These are phyloP conservation scores for Andrena trimmerana DNA, from an alignment of 2,888 invertebrate species.

Conservation along the genomic window DNA sequence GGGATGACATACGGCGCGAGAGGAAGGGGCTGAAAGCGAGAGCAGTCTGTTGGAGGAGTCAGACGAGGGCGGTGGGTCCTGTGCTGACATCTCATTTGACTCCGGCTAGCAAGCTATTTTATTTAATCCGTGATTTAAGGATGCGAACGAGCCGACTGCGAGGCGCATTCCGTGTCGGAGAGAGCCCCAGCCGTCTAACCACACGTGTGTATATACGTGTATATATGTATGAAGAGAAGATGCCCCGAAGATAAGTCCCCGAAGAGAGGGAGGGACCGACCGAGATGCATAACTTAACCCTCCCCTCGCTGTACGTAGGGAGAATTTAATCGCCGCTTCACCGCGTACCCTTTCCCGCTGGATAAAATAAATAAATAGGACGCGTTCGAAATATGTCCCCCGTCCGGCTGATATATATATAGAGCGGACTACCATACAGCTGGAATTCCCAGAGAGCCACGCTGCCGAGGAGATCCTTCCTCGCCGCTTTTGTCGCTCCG, in stretches of 20 bases:
- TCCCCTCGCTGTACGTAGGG: constrained; percentile 66
- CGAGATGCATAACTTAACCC: constrained; percentile 82
- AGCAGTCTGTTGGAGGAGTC: constrained; percentile 58
- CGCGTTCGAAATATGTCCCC: constrained; percentile 79
- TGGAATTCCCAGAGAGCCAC: constrained; percentile 65
- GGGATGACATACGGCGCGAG: constrained; percentile 24
- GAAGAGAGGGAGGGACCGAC: constrained; percentile 75
- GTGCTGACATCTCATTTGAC: constrained; percentile 80
- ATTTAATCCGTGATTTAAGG: constrained; percentile 82
- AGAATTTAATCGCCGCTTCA: constrained; percentile 79
- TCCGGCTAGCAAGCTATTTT: constrained; percentile 76
- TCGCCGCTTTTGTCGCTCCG: constrained; percentile 62
- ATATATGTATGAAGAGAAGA: constrained; percentile 70
- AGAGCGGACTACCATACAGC: constrained; percentile 71
- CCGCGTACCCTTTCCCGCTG: constrained; percentile 50
- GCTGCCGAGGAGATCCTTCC: constrained; percentile 40
- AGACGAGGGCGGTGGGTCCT: constrained; percentile 70
- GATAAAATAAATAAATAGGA: constrained; percentile 80
- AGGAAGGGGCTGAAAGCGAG: constrained; percentile 52
- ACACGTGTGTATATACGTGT: constrained; percentile 32
- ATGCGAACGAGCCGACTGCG: constrained; percentile 69
- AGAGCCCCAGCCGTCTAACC: constrained; percentile 56
- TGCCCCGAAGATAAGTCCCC: constrained; percentile 79
- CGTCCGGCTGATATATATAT: constrained; percentile 80
- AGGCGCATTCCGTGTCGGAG: constrained; percentile 66